Conservation (phyloP, 2,797 vertebrate species). For the Oreonectes daqikongensis region DNA sequence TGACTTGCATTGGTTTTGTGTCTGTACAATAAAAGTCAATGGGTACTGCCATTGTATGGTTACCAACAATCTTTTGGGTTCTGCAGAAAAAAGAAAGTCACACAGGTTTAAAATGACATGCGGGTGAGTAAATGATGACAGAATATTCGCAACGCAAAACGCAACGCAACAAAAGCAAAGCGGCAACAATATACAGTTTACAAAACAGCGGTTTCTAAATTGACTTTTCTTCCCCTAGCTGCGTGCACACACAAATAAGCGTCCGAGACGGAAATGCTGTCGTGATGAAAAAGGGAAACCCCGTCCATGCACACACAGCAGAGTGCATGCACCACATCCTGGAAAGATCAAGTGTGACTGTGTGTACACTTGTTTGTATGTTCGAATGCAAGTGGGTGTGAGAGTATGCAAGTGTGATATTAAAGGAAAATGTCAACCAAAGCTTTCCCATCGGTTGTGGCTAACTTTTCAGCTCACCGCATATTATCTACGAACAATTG, state of each 20-base stretch:
- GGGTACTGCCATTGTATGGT: no score
- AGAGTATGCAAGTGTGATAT: conserved; percentile 48
- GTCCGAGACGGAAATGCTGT: conserved; percentile 51
- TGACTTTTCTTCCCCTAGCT: background rate
- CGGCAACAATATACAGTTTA: background rate
- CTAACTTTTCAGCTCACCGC: background rate
- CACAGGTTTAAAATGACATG: no score
- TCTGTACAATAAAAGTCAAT: no score
- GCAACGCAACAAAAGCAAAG: background rate
- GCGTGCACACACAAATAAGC: conserved; percentile 26
- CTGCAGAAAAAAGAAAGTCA: no score
- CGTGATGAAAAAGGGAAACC: conserved; percentile 64
- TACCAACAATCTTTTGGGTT: no score
- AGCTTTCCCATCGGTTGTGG: background rate
- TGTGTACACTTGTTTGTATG: conserved; percentile 52
- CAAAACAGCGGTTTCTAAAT: background rate
- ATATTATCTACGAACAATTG: conserved; percentile 3
- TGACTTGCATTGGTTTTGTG: no score
- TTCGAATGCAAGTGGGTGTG: conserved; percentile 57
- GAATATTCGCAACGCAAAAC: background rate
- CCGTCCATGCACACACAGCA: conserved; percentile 67
- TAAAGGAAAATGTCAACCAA: conserved; percentile 53
- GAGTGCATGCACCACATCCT: conserved; percentile 72
- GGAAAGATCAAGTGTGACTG: conserved; percentile 55
- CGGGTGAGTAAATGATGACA: no score